A percentile compares a stretch with the other conserved stretches of the same genome.
Evolutionary conservation across 1,140 invertebrate species (phyloP).

Genomic region (Psix sp.): DNA sequence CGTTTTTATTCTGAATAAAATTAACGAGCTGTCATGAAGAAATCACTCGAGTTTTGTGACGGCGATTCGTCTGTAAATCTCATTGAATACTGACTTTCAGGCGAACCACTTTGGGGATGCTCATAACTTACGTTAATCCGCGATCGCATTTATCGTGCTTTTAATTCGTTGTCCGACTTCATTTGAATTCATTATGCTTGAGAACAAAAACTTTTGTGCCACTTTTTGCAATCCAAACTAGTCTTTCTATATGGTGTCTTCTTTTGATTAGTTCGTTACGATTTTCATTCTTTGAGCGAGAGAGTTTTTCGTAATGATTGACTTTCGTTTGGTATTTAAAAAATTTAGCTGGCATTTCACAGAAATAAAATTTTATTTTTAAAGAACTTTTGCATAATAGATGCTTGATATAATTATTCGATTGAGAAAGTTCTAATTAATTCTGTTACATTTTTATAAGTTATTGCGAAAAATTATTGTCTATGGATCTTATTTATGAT

Average conservation of each 20-base stretch:
- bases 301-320: slow-evolving; percentile 26
- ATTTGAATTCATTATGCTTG: slow-evolving; percentile 52
- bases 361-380: slow-evolving; percentile 33
- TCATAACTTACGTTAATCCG: slow-evolving; percentile 57
- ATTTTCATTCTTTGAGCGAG: slow-evolving; percentile 17
- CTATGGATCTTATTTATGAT: no score
- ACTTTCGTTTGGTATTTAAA: slow-evolving; percentile 23
- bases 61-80: slow-evolving; percentile 42
- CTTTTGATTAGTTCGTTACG: slow-evolving; percentile 36
- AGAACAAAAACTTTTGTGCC: slow-evolving; percentile 41
- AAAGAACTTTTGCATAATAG: slow-evolving; percentile 20
- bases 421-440: no score
- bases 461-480: slow-evolving; percentile 5
- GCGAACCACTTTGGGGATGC: slow-evolving; percentile 45
- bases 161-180: slow-evolving; percentile 57
- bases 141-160: slow-evolving; percentile 56
- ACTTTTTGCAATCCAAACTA: slow-evolving; percentile 21
- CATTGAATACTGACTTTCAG: slow-evolving; percentile 45
- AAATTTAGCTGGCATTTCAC: slow-evolving; percentile 3
- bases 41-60: slow-evolving; percentile 40
- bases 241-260: slow-evolving; percentile 27
- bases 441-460: no score
- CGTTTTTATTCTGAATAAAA: slow-evolving; percentile 33
- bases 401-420: background rate
- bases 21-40: slow-evolving; percentile 36